phyloP scores from a whole-genome alignment of 2,888 invertebrate species.

The Agriopis leucophaearia region DNA sequence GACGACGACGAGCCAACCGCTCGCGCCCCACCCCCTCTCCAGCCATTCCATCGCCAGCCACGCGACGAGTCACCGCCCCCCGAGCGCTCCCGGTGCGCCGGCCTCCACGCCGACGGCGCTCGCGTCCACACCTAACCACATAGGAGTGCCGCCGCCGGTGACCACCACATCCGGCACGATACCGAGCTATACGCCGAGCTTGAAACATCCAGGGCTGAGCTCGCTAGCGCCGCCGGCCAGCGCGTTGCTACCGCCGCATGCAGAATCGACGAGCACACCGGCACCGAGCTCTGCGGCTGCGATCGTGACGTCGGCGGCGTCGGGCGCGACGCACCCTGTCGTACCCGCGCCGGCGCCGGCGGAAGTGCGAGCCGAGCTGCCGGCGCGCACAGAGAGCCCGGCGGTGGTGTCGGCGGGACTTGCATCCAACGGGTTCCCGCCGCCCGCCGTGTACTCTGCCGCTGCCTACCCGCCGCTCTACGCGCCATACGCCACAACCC shows the following conservation, averaged over 20 bases:
- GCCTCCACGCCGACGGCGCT: slow-evolving; percentile 61
- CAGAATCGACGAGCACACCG: slow-evolving; percentile 46
- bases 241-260: slow-evolving; percentile 56
- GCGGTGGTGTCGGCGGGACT: slow-evolving; percentile 88
- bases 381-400: slow-evolving; percentile 74
- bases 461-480: slow-evolving; percentile 89
- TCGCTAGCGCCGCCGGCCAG: slow-evolving; percentile 61
- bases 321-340: slow-evolving; percentile 69
- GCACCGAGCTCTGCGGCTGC: slow-evolving; percentile 62
- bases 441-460: slow-evolving; percentile 91
- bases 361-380: slow-evolving; percentile 68
- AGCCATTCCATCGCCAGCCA: slow-evolving; percentile 77
- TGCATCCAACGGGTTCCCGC: slow-evolving; percentile 85
- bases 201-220: slow-evolving; percentile 72
- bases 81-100: slow-evolving; percentile 63
- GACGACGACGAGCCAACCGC: slow-evolving; percentile 55
- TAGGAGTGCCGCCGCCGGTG: slow-evolving; percentile 63
- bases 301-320: slow-evolving; percentile 59
- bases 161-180: slow-evolving; percentile 67
- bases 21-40: slow-evolving; percentile 69
- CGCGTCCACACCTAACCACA: slow-evolving; percentile 64
- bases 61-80: slow-evolving; percentile 64
- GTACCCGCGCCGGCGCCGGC: slow-evolving; percentile 67
- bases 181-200: slow-evolving; percentile 69
- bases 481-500: slow-evolving; percentile 91